Percentiles rank a stretch among this genome's conserved stretches.
Evolutionary conservation across 2,888 invertebrate genomes (phyloP).

Genomic region (Drosophila meridionalis): DNA sequence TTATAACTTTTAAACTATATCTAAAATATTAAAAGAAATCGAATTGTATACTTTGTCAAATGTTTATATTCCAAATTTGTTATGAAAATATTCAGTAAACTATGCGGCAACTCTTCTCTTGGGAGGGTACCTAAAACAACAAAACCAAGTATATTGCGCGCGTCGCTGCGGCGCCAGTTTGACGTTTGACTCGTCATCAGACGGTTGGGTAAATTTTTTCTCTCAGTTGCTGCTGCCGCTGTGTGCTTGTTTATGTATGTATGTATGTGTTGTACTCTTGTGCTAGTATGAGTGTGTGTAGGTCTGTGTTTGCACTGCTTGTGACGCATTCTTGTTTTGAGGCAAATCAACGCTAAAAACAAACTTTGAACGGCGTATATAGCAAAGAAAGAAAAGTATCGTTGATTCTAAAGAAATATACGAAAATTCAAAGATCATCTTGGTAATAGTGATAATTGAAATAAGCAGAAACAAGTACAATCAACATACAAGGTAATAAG

Average conservation of each 20-base stretch:
- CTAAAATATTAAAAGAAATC: neutral
- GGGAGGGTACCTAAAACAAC: constrained; percentile 73
- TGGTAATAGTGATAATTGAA: constrained; percentile 30
- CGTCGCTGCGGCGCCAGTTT: constrained; percentile 74
- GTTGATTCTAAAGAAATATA: constrained; percentile 40
- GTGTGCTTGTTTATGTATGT: constrained; percentile 42
- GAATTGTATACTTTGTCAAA: neutral
- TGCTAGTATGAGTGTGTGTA: constrained; percentile 10
- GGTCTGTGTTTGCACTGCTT: constrained; percentile 53
- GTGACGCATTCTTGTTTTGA: constrained; percentile 78
- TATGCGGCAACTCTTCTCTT: constrained; percentile 55
- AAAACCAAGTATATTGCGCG: constrained; percentile 67
- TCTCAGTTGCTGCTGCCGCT: constrained; percentile 56
- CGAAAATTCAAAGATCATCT: constrained; percentile 22
- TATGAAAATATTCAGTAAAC: neutral
- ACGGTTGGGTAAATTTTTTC: constrained; percentile 73
- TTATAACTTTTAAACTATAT: neutral
- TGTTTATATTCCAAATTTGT: neutral
- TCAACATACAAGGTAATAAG: constrained; percentile 45
- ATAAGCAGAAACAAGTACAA: constrained; percentile 43
- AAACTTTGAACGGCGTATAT: constrained; percentile 44
- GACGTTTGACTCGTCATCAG: constrained; percentile 75
- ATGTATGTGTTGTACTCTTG: constrained; percentile 7
- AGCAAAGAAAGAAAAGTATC: constrained; percentile 39
- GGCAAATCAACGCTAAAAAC: constrained; percentile 59